These are phyloP conservation scores for Patiria miniata DNA, from an alignment of 35 echinoderm and acorn worm genomes.

Conservation along the genomic window DNA sequence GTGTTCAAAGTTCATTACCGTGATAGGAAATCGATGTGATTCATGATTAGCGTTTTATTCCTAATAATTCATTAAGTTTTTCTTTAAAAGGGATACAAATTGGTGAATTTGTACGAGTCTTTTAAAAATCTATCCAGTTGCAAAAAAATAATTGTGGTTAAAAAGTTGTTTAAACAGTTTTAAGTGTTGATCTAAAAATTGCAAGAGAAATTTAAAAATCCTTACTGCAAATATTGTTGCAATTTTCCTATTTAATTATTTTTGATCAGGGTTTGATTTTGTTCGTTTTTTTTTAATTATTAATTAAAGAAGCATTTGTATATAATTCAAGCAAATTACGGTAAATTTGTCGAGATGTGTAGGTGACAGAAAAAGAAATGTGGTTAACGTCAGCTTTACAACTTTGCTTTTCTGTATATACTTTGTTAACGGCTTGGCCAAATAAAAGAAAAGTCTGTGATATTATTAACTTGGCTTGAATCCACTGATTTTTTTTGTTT, in stretches of 20 bases:
- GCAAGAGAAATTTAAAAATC: not conserved
- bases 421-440: not conserved
- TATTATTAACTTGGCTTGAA: not conserved
- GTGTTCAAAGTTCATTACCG: no score
- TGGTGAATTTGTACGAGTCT: no score
- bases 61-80: no score
- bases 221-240: constrained; percentile 5
- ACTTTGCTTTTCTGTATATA: constrained; percentile 20
- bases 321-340: constrained; percentile 18
- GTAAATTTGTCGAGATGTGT: not conserved
- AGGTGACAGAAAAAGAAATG: not conserved
- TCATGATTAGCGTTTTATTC: no score
- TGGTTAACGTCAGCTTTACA: not conserved
- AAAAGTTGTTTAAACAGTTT: no score
- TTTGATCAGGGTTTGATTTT: constrained; percentile 24
- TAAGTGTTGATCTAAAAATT: not conserved
- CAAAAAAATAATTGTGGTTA: no score
- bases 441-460: constrained; percentile 19
- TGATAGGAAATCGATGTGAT: no score
- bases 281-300: no score
- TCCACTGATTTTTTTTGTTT: no score
- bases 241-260: not conserved
- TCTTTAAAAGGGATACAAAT: no score
- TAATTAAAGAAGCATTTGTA: constrained; percentile 16
- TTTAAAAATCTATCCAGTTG: no score